Evolutionary conservation across 2,888 invertebrate genomes (phyloP), one percentile per base, ranked within the genome.

Genomic region (Melolontha melolontha): DNA sequence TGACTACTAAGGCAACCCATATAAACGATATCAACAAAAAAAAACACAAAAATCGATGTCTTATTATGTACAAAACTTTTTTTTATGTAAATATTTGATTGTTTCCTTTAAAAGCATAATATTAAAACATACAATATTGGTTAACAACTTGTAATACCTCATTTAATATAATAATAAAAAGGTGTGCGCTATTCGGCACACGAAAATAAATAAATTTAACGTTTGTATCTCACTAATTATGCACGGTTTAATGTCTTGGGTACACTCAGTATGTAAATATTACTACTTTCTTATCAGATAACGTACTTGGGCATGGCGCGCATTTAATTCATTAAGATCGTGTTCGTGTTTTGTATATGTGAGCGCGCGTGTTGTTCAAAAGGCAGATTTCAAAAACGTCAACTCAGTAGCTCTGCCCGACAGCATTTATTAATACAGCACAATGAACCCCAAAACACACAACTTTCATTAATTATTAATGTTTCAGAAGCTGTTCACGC

Each of bases 191-290:
- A 51, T 27, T 51, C 51, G 29, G 12, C 39, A 16, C 52, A 27
- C 16, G 27, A 16, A n/a, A 34, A 34, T 34, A 52, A 52, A 52
- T 52, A 52, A 52, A 52, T 52, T 52, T 11, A 52, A 59, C 59
- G 47, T 16, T 59, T 59, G 59, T 59, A 59, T 59, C 59, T 29
- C 44, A 44, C 59, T 59, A 59, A 59, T 59, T 59, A 59, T 59
- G 59, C 59, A 34, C 14, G 59, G 44, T 59, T 44, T 59, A 59
- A 44, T 44, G 59, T 44, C 47, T 14, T 22, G 44, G 27, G 29
- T 59, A 59, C 47, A 59, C 59, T 47, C 29, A 44, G 44, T 59
- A 59, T 59, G 59, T 59, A 59, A 59, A 59, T 59, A 59, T 47
- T 59, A 59, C 47, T 16, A 29, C 59, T 29, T 34, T 59, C 14